Evolutionary conservation across 2,888 invertebrate genomes (phyloP).

Genomic region (Athalia rosae): DNA sequence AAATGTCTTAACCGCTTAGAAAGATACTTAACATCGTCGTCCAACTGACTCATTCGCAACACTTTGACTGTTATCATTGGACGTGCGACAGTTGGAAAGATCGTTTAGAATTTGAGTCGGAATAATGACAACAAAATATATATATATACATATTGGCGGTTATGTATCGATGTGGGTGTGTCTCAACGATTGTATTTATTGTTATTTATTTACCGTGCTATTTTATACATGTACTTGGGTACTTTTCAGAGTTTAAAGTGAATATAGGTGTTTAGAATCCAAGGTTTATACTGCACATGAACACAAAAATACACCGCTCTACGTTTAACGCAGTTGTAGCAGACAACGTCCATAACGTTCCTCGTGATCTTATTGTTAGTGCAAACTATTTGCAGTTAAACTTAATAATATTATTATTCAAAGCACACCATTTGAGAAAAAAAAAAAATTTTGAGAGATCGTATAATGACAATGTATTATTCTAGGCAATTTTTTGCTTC

Average conservation of each 20-base stretch:
- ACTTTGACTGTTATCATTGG: background rate
- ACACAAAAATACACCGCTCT: too few relatives aligned
- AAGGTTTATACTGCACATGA: too few relatives aligned
- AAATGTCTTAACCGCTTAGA: conserved; percentile 61
- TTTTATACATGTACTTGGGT: conserved; percentile 17
- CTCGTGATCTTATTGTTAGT: too few relatives aligned
- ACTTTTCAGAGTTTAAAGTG: conserved; percentile 14
- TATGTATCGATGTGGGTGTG: background rate
- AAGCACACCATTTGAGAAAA: too few relatives aligned
- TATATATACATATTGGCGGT: background rate
- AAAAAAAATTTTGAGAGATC: too few relatives aligned
- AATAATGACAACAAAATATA: background rate
- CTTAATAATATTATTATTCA: too few relatives aligned
- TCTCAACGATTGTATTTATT: background rate
- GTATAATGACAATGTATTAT: too few relatives aligned
- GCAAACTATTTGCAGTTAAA: too few relatives aligned
- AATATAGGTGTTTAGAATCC: background rate
- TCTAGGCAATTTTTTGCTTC: too few relatives aligned
- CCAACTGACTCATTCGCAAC: background rate
- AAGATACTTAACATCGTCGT: background rate
- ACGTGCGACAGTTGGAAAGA: background rate
- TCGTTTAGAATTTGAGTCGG: background rate
- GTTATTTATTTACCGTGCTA: conserved; percentile 26
- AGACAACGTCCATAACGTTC: too few relatives aligned
- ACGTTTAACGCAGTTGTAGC: too few relatives aligned